phyloP scores from a whole-genome alignment of 1,140 invertebrate genomes.

The Cotesia glomerata region DNA sequence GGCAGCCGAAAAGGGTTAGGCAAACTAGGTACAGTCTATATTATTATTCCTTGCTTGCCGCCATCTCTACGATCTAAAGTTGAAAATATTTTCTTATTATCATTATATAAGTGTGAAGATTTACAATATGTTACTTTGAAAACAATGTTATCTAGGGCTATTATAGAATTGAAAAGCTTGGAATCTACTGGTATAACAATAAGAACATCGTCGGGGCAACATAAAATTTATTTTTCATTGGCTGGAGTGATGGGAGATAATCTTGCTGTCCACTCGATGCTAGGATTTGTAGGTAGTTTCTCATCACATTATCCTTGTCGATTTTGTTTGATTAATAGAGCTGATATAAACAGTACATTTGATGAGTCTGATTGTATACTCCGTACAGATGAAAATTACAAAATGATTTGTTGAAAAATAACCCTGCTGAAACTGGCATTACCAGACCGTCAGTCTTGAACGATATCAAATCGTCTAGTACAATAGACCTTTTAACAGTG shows the following conservation, averaged over 20 bases:
- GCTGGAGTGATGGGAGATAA: conserved; percentile 25
- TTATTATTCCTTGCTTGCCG: conserved; percentile 31
- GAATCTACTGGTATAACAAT: neutral
- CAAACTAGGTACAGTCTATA: conserved; percentile 32
- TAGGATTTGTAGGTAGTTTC: conserved; percentile 20
- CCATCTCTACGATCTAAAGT: conserved; percentile 28
- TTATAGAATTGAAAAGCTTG: conserved; percentile 27
- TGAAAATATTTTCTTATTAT: conserved; percentile 32
- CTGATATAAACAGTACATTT: neutral
- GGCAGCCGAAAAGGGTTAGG: conserved; percentile 35
- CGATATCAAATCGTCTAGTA: neutral
- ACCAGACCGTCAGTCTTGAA: neutral
- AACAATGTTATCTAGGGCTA: conserved; percentile 17
- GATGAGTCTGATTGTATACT: conserved; percentile 20
- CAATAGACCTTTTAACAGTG: conserved; percentile 24
- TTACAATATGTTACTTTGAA: conserved; percentile 26
- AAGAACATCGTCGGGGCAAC: conserved; percentile 9
- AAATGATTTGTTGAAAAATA: conserved; percentile 14
- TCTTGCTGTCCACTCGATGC: conserved; percentile 22
- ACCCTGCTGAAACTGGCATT: conserved; percentile 7
- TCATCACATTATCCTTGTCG: conserved; percentile 22
- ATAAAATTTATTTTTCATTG: conserved; percentile 29
- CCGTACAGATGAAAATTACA: conserved; percentile 27
- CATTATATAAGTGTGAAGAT: conserved; percentile 30
- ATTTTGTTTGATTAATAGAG: conserved; percentile 10